Evolutionary conservation across 2,113 vertebrate species (phyloP).

Genomic region (Callopanchax toddi): DNA sequence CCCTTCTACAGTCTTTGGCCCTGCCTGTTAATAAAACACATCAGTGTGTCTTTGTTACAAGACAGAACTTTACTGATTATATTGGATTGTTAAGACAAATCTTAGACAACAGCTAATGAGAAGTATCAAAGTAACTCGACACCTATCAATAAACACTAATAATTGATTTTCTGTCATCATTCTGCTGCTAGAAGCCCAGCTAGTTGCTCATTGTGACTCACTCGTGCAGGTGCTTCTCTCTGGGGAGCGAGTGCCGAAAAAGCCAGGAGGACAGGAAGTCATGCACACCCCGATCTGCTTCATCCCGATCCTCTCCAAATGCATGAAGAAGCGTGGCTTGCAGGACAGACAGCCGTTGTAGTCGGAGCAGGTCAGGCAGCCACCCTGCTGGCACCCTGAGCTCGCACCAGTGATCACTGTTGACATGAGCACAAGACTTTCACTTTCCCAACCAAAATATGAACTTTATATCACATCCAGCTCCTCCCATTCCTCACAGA

Average conservation of each 20-base stretch:
- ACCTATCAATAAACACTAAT: no score
- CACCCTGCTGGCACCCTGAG: constrained; percentile 93
- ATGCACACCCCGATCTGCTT: constrained; percentile 96
- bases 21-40: no score
- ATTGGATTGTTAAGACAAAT: no score
- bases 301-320: constrained; percentile 97
- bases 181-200: background rate
- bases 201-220: constrained; percentile 1
- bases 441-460: background rate
- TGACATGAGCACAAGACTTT: constrained; percentile 52
- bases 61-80: no score
- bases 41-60: no score
- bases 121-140: no score
- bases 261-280: constrained; percentile 94
- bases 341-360: constrained; percentile 98
- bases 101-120: no score
- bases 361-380: constrained; percentile 96
- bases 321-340: constrained; percentile 96
- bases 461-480: background rate
- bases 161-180: background rate
- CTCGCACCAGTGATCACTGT: constrained; percentile 90
- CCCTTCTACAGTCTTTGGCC: no score
- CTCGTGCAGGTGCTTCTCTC: constrained; percentile 98
- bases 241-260: constrained; percentile 93
- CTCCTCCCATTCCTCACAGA: background rate